Base-by-base conservation (phyloP, 2,113 vertebrate species). In the Hippopotamus amphibius region DNA sequence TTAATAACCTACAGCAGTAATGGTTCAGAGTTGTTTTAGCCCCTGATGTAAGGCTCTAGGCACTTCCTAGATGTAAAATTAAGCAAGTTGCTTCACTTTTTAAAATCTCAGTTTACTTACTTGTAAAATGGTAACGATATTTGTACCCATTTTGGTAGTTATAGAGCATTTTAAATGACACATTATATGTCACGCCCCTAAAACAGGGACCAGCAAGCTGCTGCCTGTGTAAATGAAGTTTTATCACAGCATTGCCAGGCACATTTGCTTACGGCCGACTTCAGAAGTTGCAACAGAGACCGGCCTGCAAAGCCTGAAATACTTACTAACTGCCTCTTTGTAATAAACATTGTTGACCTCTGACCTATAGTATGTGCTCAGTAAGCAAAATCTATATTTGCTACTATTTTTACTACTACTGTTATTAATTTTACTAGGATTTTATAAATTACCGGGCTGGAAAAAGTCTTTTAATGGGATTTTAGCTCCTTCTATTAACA, bases 381-480 rank as follows among this genome's bases (percentile, higher is more conserved):
- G 3, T 22, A 48, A 33, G 28, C 50, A 55, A 16, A 26, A 0
- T 24, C 71, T 71, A 5, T 26, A 8, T 61, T 81, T 63, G 28
- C 37, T 55, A 30, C 5, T 46, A 5, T 37, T 26, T 57, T 26
- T 69, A 22, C 22, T 37, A 12, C 33, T 24, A 61, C 48, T 22
- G 0, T 37, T 77, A 5, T 10, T 61, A 30, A 28, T 33, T 55
- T 37, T 3, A 5, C 6, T 61, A 14, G 28, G n/a, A 12, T 16
- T 28, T 61, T 21, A 10, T 84, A 76, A 76, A 53, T 68, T 22
- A 37, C 21, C 1, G 50, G 53, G 37, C 80, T 85, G 30, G 63
- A 65, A 33, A 72, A 46, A 16, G n/a, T 37, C 33, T 41, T 59
- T 53, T 48, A 15, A 0, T 17, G 1, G 53, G 28, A 72, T 7